phyloP scores from a whole-genome alignment of 1,140 invertebrate species.

The Drosophila oshimai region DNA sequence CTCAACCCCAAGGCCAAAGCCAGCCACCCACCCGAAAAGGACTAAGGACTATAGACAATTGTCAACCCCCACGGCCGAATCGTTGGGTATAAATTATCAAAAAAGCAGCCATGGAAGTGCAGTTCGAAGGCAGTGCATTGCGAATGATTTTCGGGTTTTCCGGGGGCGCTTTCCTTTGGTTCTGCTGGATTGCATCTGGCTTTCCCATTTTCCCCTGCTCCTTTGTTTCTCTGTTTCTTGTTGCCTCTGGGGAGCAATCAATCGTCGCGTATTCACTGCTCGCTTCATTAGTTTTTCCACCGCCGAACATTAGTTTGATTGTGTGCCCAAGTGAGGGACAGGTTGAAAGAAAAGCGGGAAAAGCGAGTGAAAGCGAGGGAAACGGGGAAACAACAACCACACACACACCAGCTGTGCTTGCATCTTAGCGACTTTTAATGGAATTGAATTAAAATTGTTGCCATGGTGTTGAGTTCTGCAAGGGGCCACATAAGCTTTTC shows the following conservation, averaged over 20 bases:
- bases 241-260: conserved; percentile 76
- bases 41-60: not conserved
- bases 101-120: conserved; percentile 56
- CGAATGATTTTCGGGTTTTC: conserved; percentile 18
- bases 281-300: conserved; percentile 74
- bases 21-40: not conserved
- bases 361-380: not conserved
- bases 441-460: conserved; percentile 79
- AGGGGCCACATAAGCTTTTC: not conserved
- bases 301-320: conserved; percentile 68
- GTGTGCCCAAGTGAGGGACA: conserved; percentile 21
- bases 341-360: not conserved
- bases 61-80: conserved; percentile 30
- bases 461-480: conserved; percentile 42
- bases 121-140: conserved; percentile 38
- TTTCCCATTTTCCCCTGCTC: conserved; percentile 7
- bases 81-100: conserved; percentile 60
- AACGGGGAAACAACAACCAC: conserved; percentile 1
- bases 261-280: conserved; percentile 72
- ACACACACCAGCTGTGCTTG: conserved; percentile 61
- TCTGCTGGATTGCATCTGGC: conserved; percentile 57
- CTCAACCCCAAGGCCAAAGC: not conserved
- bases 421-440: conserved; percentile 74
- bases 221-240: conserved; percentile 35
- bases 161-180: conserved; percentile 35